phyloP scores from a whole-genome alignment of 2,797 vertebrate genomes.

The Epinephelus coioides region DNA sequence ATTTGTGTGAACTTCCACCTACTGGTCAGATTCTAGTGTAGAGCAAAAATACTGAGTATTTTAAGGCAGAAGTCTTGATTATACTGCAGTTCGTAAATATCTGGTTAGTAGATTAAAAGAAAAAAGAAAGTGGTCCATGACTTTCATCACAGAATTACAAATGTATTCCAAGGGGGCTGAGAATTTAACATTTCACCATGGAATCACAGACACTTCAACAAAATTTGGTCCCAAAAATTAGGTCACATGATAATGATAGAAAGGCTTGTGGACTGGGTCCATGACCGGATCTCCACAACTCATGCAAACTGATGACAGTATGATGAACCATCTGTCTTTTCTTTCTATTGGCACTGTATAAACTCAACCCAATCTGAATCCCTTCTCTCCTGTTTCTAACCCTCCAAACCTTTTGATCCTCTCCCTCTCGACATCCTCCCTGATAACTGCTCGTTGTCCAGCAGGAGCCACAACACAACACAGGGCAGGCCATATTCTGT shows the following conservation, averaged over 20 bases:
- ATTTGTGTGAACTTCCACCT: constrained; percentile 10
- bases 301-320: constrained; percentile 42
- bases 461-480: constrained; percentile 59
- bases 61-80: constrained; percentile 2
- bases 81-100: constrained; percentile 20
- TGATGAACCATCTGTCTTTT: constrained; percentile 32
- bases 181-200: constrained; percentile 27
- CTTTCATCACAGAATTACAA: not conserved
- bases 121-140: not conserved
- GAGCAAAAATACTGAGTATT: not conserved
- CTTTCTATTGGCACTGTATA: constrained; percentile 67
- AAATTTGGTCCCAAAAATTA: constrained; percentile 65
- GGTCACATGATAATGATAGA: constrained; percentile 83
- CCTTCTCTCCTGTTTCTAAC: constrained; percentile 73
- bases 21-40: constrained; percentile 16
- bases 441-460: constrained; percentile 70
- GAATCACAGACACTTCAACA: constrained; percentile 70
- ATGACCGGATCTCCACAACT: constrained; percentile 29
- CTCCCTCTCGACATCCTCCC: constrained; percentile 55
- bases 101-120: constrained; percentile 1
- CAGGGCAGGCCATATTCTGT: constrained; percentile 69
- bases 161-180: constrained; percentile 5
- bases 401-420: constrained; percentile 67
- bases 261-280: constrained; percentile 29
- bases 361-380: constrained; percentile 67